phyloP scores from a whole-genome alignment of 1,140 invertebrate species.

The Zaprionus nigranus region DNA sequence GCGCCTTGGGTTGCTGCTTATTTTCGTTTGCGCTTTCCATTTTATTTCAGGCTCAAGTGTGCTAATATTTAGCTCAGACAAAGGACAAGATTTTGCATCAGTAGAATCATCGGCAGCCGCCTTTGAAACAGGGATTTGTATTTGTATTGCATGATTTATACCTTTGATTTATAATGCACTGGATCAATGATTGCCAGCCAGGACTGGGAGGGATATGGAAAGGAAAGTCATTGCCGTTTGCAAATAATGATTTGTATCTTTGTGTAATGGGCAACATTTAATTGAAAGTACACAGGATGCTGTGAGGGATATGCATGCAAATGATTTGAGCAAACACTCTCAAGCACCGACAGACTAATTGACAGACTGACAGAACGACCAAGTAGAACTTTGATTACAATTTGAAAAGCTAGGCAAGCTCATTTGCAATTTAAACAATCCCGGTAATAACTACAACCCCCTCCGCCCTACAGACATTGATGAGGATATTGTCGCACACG shows the following conservation, averaged over 20 bases:
- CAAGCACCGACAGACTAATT: slow-evolving; percentile 27
- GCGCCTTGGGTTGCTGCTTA: slow-evolving; percentile 42
- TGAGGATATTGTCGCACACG: slow-evolving; percentile 63
- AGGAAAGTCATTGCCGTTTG: slow-evolving; percentile 17
- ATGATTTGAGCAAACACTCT: slow-evolving; percentile 64
- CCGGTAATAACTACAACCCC: slow-evolving; percentile 37
- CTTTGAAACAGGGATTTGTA: slow-evolving; percentile 25
- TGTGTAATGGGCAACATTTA: slow-evolving; percentile 56
- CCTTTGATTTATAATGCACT: slow-evolving; percentile 53
- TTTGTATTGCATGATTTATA: slow-evolving; percentile 49
- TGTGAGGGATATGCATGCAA: slow-evolving; percentile 12
- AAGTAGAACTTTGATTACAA: slow-evolving; percentile 55
- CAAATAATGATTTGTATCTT: slow-evolving; percentile 53
- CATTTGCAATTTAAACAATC: slow-evolving; percentile 56
- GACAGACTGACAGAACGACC: slow-evolving; percentile 16
- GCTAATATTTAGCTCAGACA: slow-evolving; percentile 49
- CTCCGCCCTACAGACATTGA: slow-evolving; percentile 51
- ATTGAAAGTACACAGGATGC: slow-evolving; percentile 51
- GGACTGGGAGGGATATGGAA: neutral
- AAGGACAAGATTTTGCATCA: slow-evolving; percentile 31
- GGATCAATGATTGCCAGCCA: slow-evolving; percentile 54
- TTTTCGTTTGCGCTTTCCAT: slow-evolving; percentile 15
- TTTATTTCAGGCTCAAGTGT: slow-evolving; percentile 43
- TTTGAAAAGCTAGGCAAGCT: slow-evolving; percentile 39
- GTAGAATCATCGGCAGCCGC: slow-evolving; percentile 2